These are phyloP conservation scores for Luehdorfia chinensis DNA, from an alignment of 1,140 invertebrate species.

Conservation along the genomic window DNA sequence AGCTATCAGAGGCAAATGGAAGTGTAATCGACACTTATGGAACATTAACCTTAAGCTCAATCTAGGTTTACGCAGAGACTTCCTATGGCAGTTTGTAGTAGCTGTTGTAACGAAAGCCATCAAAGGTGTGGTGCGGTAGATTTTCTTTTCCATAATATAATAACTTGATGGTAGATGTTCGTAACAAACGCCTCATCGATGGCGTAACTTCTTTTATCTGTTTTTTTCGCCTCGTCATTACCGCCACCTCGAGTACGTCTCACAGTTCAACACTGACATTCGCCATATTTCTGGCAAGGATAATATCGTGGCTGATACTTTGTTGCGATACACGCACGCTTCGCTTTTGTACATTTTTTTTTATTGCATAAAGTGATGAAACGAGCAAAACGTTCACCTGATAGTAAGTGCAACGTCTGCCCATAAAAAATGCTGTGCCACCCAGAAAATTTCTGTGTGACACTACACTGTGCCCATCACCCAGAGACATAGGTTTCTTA, in stretches of 20 bases:
- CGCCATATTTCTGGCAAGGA: not conserved
- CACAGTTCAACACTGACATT: constrained; percentile 19
- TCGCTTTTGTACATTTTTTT: constrained; percentile 38
- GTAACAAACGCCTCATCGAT: no score
- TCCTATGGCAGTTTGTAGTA: not conserved
- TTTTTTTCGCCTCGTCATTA: constrained; percentile 17
- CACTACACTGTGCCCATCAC: no score
- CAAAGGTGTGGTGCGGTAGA: no score
- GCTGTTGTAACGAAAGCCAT: no score
- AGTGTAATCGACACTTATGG: not conserved
- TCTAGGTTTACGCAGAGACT: not conserved
- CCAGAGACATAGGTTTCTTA: no score
- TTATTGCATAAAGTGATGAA: no score
- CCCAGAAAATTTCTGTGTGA: no score
- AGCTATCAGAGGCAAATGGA: not conserved
- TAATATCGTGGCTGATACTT: constrained; percentile 5
- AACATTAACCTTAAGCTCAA: not conserved
- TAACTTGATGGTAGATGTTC: not conserved
- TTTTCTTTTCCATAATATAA: not conserved
- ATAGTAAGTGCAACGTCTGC: no score
- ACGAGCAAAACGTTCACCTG: no score
- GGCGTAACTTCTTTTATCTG: not conserved
- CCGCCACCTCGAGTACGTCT: constrained; percentile 20
- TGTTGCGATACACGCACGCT: constrained; percentile 9
- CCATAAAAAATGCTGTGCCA: no score